Evolutionary conservation across 2,888 invertebrate species (phyloP).

Genomic region (Pseudococcus jackbeardsleyi): DNA sequence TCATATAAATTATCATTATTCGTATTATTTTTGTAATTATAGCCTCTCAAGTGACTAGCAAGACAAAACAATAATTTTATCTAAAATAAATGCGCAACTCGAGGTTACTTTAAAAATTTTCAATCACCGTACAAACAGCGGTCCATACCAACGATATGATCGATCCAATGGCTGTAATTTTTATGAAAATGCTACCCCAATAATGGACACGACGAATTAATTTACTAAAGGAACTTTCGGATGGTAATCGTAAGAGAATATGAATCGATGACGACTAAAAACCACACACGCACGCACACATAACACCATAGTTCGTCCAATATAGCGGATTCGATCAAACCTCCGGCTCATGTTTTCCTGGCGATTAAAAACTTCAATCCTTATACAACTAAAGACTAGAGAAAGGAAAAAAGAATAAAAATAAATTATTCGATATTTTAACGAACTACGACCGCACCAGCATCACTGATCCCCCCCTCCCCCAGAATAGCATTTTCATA

Average conservation of each 20-base stretch:
- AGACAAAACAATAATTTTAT: neutral
- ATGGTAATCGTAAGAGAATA: constrained; percentile 46
- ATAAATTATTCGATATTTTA: neutral
- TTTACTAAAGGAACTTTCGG: constrained; percentile 51
- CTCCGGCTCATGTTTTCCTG: neutral
- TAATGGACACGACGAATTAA: neutral
- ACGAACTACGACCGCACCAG: neutral
- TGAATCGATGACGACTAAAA: constrained; percentile 4
- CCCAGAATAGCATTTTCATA: constrained; percentile 20
- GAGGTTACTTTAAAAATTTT: neutral
- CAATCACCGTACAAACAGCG: neutral
- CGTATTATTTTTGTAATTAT: neutral
- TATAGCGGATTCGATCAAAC: neutral
- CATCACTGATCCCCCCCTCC: too few relatives aligned
- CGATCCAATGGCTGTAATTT: neutral
- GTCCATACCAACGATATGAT: too few relatives aligned
- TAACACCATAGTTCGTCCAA: constrained; percentile 7
- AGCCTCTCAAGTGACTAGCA: constrained; percentile 18
- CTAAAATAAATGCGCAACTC: constrained; percentile 6
- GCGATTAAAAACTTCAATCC: neutral
- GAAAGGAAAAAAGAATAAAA: constrained; percentile 33
- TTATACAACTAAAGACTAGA: constrained; percentile 39
- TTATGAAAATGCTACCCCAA: constrained; percentile 48
- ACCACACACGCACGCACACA: neutral
- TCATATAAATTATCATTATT: neutral